phyloP scores from a whole-genome alignment of 2,888 invertebrate species.

The Orchesella flavescens region DNA sequence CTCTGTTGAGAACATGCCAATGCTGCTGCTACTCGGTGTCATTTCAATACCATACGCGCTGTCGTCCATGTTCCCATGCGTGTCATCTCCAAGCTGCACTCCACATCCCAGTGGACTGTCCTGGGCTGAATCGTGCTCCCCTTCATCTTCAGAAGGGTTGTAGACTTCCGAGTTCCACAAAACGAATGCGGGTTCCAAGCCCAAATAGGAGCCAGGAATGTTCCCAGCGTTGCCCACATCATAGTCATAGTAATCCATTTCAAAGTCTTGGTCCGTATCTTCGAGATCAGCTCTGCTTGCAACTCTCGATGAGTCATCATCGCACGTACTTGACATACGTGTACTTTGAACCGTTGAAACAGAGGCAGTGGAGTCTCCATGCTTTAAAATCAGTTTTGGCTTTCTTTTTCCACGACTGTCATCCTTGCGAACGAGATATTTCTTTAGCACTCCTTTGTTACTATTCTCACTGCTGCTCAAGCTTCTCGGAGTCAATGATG shows the following conservation, averaged over 20 bases:
- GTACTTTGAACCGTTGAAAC: conserved; percentile 63
- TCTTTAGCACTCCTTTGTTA: conserved; percentile 39
- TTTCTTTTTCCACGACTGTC: conserved; percentile 16
- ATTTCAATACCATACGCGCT: conserved; percentile 59
- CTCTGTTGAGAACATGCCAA: conserved; percentile 45
- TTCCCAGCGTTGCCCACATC: conserved; percentile 72
- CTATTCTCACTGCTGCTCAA: conserved; percentile 44
- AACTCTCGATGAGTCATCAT: conserved; percentile 52
- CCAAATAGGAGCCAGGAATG: conserved; percentile 73
- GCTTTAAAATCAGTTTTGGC: conserved; percentile 44
- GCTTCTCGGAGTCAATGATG: conserved; percentile 25
- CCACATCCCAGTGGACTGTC: conserved; percentile 2
- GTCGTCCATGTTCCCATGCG: conserved; percentile 49
- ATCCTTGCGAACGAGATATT: conserved; percentile 5
- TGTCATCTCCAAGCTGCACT: conserved; percentile 22
- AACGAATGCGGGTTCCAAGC: conserved; percentile 72
- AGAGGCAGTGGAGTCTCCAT: conserved; percentile 63
- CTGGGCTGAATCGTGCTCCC: conserved; percentile 13
- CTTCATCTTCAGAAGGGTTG: conserved; percentile 39
- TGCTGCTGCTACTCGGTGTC: conserved; percentile 54
- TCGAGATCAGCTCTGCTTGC: conserved; percentile 65
- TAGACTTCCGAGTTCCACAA: conserved; percentile 72
- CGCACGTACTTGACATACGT: conserved; percentile 55
- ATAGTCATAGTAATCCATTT: conserved; percentile 73
- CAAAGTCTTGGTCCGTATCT: conserved; percentile 72